Evolutionary conservation across 2,113 vertebrate species (phyloP), one percentile per base, ranked within the genome.

Genomic region (Coryphaenoides rupestris): DNA sequence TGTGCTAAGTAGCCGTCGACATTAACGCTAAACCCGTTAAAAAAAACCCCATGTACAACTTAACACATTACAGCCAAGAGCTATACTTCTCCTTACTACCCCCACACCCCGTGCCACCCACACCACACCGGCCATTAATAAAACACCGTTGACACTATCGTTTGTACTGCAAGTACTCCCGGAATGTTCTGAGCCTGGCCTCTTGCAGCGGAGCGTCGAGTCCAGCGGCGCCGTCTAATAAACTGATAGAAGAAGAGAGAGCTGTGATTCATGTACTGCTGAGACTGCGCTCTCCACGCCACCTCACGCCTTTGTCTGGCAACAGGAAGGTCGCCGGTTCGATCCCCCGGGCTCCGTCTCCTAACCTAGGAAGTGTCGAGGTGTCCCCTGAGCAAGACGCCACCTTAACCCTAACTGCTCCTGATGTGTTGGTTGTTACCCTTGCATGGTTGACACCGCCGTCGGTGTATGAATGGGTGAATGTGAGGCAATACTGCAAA

Each of bases 211-310:
- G 19, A 63, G 5, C 9, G 13, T 10, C 33, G 9, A 63, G 6
- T 47, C n/a, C 14, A 49, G 26, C 40, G 9, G 55, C 15, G 58
- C 60, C 64, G 60, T 6, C n/a, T n/a, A n/a, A 69, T 71, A 66
- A 66, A 21, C 50, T 13, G 15, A n/a, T n/a, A n/a, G n/a, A n/a
- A n/a, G n/a, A 17, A 65, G 2, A 14, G 12, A 65, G 2, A 22
- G 5, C 28, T 66, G 62, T 76, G 73, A 78, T 55, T 80, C 75
- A 74, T 61, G 9, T 53, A 33, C 54, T 54, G 60, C 49, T 54
- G 69, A 33, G 68, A 45, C 2, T 19, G 9, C 9, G 33, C 33
- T 55, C 46, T 46, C 47, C 52, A 47, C 57, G 9, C 13, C 33
- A 12, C 33, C 33, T 12, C 6, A n/a, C n/a, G 57, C 66, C 0